Percentiles rank a stretch among this genome's conserved stretches.
Evolutionary conservation across 1,140 invertebrate species (phyloP).

Genomic region (Xylocopa sonorina): DNA sequence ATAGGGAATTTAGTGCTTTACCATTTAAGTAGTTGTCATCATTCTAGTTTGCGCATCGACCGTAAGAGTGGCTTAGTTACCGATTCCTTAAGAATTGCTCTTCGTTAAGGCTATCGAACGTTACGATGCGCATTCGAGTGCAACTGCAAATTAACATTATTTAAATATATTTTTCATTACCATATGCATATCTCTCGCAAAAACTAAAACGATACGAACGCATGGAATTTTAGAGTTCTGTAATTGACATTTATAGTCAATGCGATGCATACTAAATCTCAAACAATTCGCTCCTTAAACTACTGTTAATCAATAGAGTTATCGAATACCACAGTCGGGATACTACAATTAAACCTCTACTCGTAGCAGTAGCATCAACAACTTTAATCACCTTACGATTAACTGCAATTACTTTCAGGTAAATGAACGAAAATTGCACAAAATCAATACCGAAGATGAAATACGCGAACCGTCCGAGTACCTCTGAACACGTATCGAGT

Average conservation of each 20-base stretch:
- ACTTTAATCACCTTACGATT: too few relatives aligned
- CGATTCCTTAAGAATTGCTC: slow-evolving; percentile 44
- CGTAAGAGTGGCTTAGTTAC: slow-evolving; percentile 76
- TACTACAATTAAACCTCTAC: too few relatives aligned
- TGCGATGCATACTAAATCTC: too few relatives aligned
- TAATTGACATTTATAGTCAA: accelerated
- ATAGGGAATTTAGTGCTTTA: slow-evolving; percentile 48
- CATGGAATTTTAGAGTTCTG: background rate
- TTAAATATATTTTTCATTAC: background rate
- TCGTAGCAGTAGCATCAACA: too few relatives aligned
- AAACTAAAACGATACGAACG: background rate
- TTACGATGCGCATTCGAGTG: background rate
- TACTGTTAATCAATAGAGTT: too few relatives aligned
- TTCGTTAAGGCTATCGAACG: background rate
- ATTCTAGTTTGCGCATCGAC: slow-evolving; percentile 73
- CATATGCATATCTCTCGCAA: background rate
- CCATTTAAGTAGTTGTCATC: slow-evolving; percentile 57
- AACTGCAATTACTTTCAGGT: too few relatives aligned
- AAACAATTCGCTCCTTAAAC: too few relatives aligned
- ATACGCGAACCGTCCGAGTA: too few relatives aligned
- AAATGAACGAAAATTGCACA: too few relatives aligned
- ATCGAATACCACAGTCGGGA: too few relatives aligned
- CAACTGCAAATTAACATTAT: background rate
- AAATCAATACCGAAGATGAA: too few relatives aligned
- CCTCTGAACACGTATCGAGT: too few relatives aligned